Percentiles rank a stretch among this genome's conserved stretches.
phyloP scores from a whole-genome alignment of 2,888 invertebrate species.

The Apantesis nais region DNA sequence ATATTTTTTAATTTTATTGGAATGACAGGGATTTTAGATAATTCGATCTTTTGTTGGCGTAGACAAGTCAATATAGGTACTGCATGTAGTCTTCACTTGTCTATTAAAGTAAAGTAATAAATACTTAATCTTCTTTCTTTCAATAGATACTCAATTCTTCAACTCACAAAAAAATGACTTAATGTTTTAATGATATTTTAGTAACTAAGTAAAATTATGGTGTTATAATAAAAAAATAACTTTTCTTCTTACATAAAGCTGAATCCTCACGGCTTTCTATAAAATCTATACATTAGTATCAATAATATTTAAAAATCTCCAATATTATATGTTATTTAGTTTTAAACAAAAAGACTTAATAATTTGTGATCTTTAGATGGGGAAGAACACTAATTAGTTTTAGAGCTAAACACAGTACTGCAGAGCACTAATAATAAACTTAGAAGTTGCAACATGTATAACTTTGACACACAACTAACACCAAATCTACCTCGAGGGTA shows the following conservation, averaged over 20 bases:
- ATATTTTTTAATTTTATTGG: no score
- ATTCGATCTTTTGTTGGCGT: not conserved
- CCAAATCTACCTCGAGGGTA: slow-evolving; percentile 23
- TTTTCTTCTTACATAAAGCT: not conserved
- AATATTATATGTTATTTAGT: not conserved
- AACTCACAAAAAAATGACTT: not conserved
- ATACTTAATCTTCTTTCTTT: no score
- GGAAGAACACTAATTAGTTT: not conserved
- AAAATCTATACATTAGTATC: not conserved
- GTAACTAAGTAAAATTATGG: not conserved
- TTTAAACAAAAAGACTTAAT: not conserved
- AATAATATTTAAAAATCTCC: not conserved
- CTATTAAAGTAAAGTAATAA: no score
- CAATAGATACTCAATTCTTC: no score
- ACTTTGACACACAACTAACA: slow-evolving; percentile 10
- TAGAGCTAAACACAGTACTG: not conserved
- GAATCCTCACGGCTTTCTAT: not conserved
- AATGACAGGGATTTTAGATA: not conserved
- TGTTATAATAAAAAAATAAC: not conserved
- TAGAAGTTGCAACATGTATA: slow-evolving; percentile 3
- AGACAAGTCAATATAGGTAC: not conserved
- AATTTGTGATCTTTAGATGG: not conserved
- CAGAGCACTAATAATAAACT: not conserved
- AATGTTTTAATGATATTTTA: no score
- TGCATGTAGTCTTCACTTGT: not conserved